Conservation (phyloP, 2,888 invertebrate genomes). For the Drosophila merina region DNA sequence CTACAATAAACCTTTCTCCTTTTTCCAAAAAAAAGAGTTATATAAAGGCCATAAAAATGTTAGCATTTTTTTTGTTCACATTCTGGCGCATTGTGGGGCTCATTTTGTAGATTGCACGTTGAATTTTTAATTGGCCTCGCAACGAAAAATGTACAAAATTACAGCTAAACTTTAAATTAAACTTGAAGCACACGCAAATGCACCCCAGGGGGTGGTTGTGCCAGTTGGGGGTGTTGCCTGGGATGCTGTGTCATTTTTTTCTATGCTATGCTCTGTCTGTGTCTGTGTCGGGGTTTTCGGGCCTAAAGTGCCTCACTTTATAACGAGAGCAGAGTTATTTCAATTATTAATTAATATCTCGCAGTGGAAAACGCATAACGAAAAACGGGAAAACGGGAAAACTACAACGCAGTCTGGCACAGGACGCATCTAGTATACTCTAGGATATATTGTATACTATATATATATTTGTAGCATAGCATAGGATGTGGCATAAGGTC, state of each 20-base stretch:
- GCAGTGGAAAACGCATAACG: conserved; percentile 40
- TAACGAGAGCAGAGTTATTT: conserved; percentile 56
- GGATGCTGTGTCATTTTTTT: neutral
- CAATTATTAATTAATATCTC: conserved; percentile 75
- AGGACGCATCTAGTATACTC: too few relatives aligned
- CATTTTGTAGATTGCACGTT: conserved; percentile 61
- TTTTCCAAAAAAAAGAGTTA: neutral
- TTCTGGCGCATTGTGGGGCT: conserved; percentile 36
- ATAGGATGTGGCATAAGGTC: neutral
- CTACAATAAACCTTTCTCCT: neutral
- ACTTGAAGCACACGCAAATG: conserved; percentile 41
- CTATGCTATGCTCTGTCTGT: conserved; percentile 4
- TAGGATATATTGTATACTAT: neutral
- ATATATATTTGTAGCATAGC: neutral
- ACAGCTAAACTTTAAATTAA: conserved; percentile 70
- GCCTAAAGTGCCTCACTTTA: conserved; percentile 41
- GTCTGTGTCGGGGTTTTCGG: conserved; percentile 7
- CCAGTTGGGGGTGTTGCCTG: too few relatives aligned
- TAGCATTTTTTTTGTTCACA: conserved; percentile 3
- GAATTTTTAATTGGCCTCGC: conserved; percentile 71
- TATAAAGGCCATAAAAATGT: neutral
- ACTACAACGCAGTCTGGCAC: too few relatives aligned
- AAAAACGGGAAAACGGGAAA: too few relatives aligned
- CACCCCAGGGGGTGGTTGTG: conserved; percentile 6
- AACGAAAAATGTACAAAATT: conserved; percentile 62